Evolutionary conservation across 2,797 vertebrate genomes (phyloP).

Genomic region (Phataginus tricuspis): DNA sequence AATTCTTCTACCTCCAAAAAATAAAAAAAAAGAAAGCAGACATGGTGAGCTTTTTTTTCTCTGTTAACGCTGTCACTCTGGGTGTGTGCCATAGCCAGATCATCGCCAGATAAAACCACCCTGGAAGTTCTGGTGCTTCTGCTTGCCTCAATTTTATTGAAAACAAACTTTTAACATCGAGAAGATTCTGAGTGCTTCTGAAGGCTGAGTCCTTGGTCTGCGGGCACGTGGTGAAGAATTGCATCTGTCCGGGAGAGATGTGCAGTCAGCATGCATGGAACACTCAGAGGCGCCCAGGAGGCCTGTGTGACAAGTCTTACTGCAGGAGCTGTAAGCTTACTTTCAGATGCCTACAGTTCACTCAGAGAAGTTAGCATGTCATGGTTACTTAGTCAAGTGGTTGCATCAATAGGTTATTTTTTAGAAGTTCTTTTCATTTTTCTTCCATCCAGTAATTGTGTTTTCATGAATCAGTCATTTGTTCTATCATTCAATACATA

Average conservation of each 20-base stretch:
- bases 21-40: not conserved
- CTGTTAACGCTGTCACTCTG: fast-evolving
- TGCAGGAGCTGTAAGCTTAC: not conserved
- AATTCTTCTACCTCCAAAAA: not conserved
- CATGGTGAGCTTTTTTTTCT: not conserved
- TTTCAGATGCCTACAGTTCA: not conserved
- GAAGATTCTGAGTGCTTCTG: not conserved
- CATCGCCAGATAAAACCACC: no score
- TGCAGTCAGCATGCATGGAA: fast-evolving
- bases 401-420: not conserved
- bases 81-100: not conserved
- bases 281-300: not conserved
- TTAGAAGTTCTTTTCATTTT: not conserved
- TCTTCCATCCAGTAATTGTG: not conserved
- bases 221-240: fast-evolving
- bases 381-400: not conserved
- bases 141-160: not conserved
- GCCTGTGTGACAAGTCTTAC: no score
- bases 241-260: fast-evolving
- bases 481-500: not conserved
- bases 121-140: no score
- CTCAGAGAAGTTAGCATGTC: not conserved
- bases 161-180: not conserved
- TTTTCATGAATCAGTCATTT: not conserved
- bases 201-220: not conserved